These are phyloP conservation scores for Odontocolon sp. DNA, from an alignment of 2,888 invertebrate species.

Conservation along the genomic window DNA sequence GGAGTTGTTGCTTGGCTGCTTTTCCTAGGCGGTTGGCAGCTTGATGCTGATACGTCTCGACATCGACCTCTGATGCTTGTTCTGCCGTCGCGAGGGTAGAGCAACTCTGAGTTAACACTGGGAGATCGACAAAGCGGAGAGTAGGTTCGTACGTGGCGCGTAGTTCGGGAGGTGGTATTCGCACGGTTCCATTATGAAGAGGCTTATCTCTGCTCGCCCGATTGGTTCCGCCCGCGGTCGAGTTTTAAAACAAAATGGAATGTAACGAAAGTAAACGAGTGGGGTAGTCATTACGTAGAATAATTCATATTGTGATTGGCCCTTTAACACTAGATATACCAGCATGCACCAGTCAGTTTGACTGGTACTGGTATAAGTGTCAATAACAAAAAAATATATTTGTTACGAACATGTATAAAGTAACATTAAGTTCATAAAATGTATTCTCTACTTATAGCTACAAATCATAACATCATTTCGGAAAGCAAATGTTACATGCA, in stretches of 20 bases:
- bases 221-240: slow-evolving; percentile 67
- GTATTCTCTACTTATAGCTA: no score
- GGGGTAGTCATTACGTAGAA: background rate
- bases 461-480: no score
- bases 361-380: background rate
- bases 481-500: no score
- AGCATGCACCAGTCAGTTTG: no score
- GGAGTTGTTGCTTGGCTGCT: slow-evolving; percentile 19
- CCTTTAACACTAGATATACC: no score
- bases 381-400: no score
- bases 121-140: background rate
- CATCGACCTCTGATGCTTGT: slow-evolving; percentile 39
- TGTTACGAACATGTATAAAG: no score
- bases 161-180: slow-evolving; percentile 52
- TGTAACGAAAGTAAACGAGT: background rate
- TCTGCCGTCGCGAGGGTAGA: background rate
- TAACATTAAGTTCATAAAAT: no score
- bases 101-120: slow-evolving; percentile 8
- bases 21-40: slow-evolving; percentile 58
- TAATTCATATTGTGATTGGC: background rate
- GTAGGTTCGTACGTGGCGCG: no score
- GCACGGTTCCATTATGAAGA: slow-evolving; percentile 71
- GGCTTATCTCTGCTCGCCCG: slow-evolving; percentile 71
- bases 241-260: slow-evolving; percentile 3
- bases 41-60: slow-evolving; percentile 64